Base-by-base conservation (phyloP, 2,113 vertebrate species). In the Caranx ignobilis region DNA sequence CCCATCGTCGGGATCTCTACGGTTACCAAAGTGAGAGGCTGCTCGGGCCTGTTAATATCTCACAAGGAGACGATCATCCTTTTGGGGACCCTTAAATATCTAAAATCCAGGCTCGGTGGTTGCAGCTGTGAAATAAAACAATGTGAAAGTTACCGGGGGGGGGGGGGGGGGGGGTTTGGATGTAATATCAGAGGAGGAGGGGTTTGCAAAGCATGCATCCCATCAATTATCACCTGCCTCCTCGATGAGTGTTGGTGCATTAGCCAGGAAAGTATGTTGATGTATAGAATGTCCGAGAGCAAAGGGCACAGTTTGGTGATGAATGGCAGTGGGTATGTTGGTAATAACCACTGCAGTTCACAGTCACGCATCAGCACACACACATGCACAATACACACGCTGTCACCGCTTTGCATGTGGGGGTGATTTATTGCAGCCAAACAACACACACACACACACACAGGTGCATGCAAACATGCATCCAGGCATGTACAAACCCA, bases 1-100 rank as follows among this genome's bases (percentile, higher is more conserved):
- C 48, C 57, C 52, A 52, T 52, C 65, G 57, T 50, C 61, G 21
- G 41, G 35, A 83, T 71, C 31, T 26, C 65, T 26, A 55, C 15
- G 50, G 55, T 50, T 67, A 69, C 47, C 73, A 67, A 60, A 85
- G 61, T 54, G 77, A 72, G 54, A 75, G 84, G 77, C 75, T 79
- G 88, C 70, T 87, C 47, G 48, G 66, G 65, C 64, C 31, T 18
- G 64, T 80, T 88, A 68, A 73, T 69, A 75, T 69, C 66, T 60
- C 26, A 26, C 18, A n/a, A 59, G 48, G 12, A 62, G 32, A 47
- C 77, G 16, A 71, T 61, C 31, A 18, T 54, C 50, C 71, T 41
- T 13, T 0, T 4, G 54, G 66, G 61, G 16, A 19, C n/a, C 18
- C 21, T 75, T 70, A 32, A 59, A 52, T 35, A 43, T 74, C 18